phyloP scores from a whole-genome alignment of 2,797 vertebrate species.

The Mormyrops boulengeri region DNA sequence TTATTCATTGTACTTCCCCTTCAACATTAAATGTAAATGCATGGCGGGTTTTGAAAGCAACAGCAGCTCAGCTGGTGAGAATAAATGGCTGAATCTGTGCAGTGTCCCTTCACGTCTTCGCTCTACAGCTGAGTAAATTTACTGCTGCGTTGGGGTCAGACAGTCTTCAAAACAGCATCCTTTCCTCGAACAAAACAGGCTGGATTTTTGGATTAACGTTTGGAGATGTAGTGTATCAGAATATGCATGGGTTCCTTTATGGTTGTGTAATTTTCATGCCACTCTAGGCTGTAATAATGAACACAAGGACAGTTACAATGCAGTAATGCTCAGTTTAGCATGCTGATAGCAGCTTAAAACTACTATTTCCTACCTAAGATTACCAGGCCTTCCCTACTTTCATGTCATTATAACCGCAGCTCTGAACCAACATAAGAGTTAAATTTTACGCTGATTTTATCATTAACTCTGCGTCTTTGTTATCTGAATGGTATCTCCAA shows the following conservation, averaged over 20 bases:
- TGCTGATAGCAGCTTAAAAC: not conserved
- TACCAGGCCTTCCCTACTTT: not conserved
- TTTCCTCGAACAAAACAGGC: not conserved
- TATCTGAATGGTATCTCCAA: not conserved
- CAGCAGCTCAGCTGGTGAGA: not conserved
- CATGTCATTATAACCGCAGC: not conserved
- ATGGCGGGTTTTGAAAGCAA: not conserved
- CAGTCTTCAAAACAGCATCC: not conserved
- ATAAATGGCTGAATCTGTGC: not conserved
- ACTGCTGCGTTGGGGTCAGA: not conserved
- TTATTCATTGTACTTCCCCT: not conserved
- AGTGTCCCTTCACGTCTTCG: not conserved
- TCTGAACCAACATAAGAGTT: constrained; percentile 5
- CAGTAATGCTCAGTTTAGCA: not conserved
- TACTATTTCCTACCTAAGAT: constrained; percentile 27
- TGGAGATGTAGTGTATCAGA: not conserved
- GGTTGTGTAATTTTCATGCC: not conserved
- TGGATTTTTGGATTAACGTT: not conserved
- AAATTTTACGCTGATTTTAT: not conserved
- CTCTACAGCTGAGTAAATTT: not conserved
- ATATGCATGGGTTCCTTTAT: not conserved
- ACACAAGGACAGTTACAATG: not conserved
- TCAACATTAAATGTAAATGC: not conserved
- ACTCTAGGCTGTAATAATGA: not conserved
- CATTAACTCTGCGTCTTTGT: not conserved